phyloP scores from a whole-genome alignment of 2,113 vertebrate species.

The Oriolus oriolus region DNA sequence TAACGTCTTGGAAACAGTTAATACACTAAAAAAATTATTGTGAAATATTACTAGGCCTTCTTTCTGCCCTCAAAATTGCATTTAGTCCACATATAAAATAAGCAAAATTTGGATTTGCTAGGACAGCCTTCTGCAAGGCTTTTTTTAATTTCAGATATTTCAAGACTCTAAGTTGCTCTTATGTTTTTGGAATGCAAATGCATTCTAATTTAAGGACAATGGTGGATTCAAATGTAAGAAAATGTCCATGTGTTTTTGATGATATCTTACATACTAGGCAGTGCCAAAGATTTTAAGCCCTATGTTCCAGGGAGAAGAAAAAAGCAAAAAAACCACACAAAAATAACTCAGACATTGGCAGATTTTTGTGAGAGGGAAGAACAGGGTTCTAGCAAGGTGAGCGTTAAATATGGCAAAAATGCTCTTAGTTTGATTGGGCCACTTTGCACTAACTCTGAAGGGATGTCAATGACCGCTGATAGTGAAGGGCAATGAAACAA shows the following conservation, averaged over 20 bases:
- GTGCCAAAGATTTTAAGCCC: not conserved
- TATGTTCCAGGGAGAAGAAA: not conserved
- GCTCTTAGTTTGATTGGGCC: not conserved
- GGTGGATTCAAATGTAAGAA: not conserved
- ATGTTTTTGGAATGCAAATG: not conserved
- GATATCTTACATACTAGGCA: not conserved
- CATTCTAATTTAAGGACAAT: not conserved
- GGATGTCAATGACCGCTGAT: not conserved
- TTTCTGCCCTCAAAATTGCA: not conserved
- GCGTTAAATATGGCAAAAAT: not conserved
- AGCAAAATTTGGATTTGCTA: not conserved
- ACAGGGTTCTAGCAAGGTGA: not conserved
- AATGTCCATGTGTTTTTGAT: not conserved
- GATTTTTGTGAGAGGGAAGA: not conserved
- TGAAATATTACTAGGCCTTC: not conserved
- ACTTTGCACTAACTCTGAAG: not conserved
- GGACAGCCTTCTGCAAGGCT: not conserved
- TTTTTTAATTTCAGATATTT: not conserved
- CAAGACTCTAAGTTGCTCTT: not conserved
- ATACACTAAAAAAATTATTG: not conserved
- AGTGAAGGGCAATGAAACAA: constrained; percentile 12
- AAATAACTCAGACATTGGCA: not conserved
- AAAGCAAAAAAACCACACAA: not conserved
- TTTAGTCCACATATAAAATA: not conserved
- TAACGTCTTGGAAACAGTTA: not conserved